phyloP scores from a whole-genome alignment of 2,888 invertebrate genomes.

The Tipula lateralis region DNA sequence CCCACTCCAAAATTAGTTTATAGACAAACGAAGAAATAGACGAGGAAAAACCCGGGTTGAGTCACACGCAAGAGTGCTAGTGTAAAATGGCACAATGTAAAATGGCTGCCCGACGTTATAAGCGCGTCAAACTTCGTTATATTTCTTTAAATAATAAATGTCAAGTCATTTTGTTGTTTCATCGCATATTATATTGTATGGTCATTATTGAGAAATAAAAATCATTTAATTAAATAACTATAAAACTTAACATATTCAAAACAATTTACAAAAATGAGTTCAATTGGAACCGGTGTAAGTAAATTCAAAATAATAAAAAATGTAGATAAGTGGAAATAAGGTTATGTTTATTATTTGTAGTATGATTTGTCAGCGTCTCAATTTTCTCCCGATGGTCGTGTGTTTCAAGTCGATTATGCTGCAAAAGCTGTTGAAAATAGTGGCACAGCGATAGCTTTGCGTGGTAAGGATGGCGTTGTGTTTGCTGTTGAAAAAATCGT shows the following conservation, averaged over 20 bases:
- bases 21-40: too few relatives aligned
- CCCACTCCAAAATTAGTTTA: too few relatives aligned
- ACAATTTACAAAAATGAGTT: slow-evolving; percentile 64
- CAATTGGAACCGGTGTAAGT: slow-evolving; percentile 91
- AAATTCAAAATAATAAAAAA: slow-evolving; percentile 35
- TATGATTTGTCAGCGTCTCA: slow-evolving; percentile 99
- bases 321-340: slow-evolving; percentile 29
- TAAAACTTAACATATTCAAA: not conserved
- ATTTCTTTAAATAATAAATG: not conserved
- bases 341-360: slow-evolving; percentile 52
- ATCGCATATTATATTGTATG: not conserved
- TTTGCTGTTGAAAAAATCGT: slow-evolving; percentile 97
- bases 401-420: slow-evolving; percentile 99
- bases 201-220: not conserved
- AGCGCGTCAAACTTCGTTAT: not conserved
- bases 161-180: slow-evolving; percentile 19
- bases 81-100: too few relatives aligned
- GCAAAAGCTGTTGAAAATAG: slow-evolving; percentile 98
- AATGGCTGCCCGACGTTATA: too few relatives aligned
- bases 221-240: not conserved
- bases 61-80: too few relatives aligned
- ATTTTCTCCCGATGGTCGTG: slow-evolving; percentile 98
- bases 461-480: slow-evolving; percentile 94
- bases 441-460: slow-evolving; percentile 90
- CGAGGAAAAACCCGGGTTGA: too few relatives aligned